Base-by-base conservation (phyloP, 2,113 vertebrate species). In the Lophius piscatorius region DNA sequence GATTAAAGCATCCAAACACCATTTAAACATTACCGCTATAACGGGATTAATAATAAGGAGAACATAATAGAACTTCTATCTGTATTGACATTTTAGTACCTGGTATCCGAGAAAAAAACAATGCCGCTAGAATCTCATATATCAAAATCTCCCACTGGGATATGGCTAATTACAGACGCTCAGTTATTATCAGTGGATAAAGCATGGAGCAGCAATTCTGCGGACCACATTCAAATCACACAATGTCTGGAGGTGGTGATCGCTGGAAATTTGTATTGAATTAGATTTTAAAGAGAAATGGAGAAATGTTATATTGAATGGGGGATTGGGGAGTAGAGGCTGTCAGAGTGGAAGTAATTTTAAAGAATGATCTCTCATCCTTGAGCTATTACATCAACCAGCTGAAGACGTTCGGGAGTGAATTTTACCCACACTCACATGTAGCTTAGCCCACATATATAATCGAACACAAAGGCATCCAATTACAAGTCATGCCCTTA, bases 81-180 rank as follows among this genome's bases (percentile, higher is more conserved):
- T 50, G 45, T 26, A 41, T 8, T 60, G 33, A 60, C 28, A 14
- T 52, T 49, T 76, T 45, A 52, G n/a, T 48, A 34, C 51, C 42
- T 55, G 5, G 18, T 57, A 28, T 77, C 58, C 60, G 58, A 57
- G 39, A 63, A 59, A 63, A 45, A 66, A 75, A 78, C 62, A 80
- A 76, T 54, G 5, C 39, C 11, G 74, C 69, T 63, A 21, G n/a
- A 41, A 59, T 56, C 75, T 78, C 75, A 81, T 81, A 69, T 72
- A 68, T 67, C 68, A 58, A n/a, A n/a, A 21, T 48, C 35, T 68
- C 65, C 78, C 76, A 45, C 36, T 38, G 78, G 63, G 49, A 60
- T 9, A n/a, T 34, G 60, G 55, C 78, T 74, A 76, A 78, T 84
- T 74, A 58, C 70, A 74, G 54, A 66, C 29, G 13, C 80, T 83